A percentile compares a stretch with the other conserved stretches of the same genome.
These are phyloP conservation scores for Hypomecis atomaria DNA, from an alignment of 2,888 invertebrate genomes.

Conservation along the genomic window DNA sequence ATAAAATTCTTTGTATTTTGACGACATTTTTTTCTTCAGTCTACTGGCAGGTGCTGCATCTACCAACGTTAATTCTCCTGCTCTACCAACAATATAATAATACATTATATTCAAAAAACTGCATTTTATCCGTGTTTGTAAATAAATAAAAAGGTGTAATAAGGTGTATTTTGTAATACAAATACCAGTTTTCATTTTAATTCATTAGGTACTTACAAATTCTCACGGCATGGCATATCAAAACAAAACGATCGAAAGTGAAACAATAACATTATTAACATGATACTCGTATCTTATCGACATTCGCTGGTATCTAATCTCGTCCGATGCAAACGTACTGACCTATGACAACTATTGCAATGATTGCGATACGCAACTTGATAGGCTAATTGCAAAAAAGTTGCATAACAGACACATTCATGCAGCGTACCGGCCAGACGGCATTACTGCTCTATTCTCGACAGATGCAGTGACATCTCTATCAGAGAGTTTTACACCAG, in stretches of 20 bases:
- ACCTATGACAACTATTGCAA: conserved; percentile 73
- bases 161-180: too few relatives aligned
- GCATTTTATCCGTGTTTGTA: too few relatives aligned
- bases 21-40: too few relatives aligned
- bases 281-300: conserved; percentile 54
- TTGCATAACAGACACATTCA: conserved; percentile 56
- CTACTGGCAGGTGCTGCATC: too few relatives aligned
- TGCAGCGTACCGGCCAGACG: conserved; percentile 38
- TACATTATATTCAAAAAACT: too few relatives aligned
- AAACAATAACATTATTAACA: conserved; percentile 38
- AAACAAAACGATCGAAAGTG: conserved; percentile 31
- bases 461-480: not conserved
- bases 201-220: not conserved
- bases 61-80: too few relatives aligned
- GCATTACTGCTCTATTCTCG: not conserved
- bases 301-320: conserved; percentile 71
- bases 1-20: too few relatives aligned
- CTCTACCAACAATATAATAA: too few relatives aligned
- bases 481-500: too few relatives aligned
- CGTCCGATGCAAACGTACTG: conserved; percentile 64
- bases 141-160: too few relatives aligned
- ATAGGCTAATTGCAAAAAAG: conserved; percentile 64
- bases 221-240: conserved; percentile 3
- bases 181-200: not conserved
- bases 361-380: conserved; percentile 58